Evolutionary conservation across 2,888 invertebrate genomes (phyloP).

Genomic region (Drosophila buzzatii): DNA sequence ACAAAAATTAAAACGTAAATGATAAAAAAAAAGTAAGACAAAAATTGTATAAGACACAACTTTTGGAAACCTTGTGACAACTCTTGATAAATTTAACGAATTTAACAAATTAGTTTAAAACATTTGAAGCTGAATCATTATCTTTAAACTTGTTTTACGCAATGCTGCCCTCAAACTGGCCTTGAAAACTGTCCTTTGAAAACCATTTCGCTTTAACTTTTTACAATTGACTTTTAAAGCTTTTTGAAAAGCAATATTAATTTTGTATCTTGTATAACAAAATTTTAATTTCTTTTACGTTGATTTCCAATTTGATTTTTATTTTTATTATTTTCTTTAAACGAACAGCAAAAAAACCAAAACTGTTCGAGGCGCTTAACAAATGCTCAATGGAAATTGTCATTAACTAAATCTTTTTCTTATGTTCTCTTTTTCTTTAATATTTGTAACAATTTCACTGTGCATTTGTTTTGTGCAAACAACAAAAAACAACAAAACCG

Average conservation of each 20-base stretch:
- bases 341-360: conserved; percentile 18
- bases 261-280: conserved; percentile 40
- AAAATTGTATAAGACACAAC: conserved; percentile 13
- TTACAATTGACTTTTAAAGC: conserved; percentile 71
- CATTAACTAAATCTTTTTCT: conserved; percentile 3
- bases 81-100: conserved; percentile 60
- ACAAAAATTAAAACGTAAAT: not conserved
- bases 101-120: conserved; percentile 54
- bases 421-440: not conserved
- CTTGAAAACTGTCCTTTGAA: conserved; percentile 38
- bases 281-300: conserved; percentile 30
- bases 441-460: conserved; percentile 46
- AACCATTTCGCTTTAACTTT: conserved; percentile 35
- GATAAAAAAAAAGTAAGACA: not conserved
- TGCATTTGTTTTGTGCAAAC: conserved; percentile 52
- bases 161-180: conserved; percentile 48
- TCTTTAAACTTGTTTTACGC: conserved; percentile 17
- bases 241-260: conserved; percentile 77
- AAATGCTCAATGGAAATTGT: conserved; percentile 55
- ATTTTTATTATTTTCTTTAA: conserved; percentile 29
- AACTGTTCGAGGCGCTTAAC: conserved; percentile 33
- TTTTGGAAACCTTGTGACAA: conserved; percentile 41
- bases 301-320: not conserved
- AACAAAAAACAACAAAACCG: conserved; percentile 2
- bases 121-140: conserved; percentile 47